A percentile compares a stretch with the other conserved stretches of the same genome.
These are phyloP conservation scores for Ceratotherium simum DNA, from an alignment of 2,113 vertebrate genomes.

Conservation along the genomic window DNA sequence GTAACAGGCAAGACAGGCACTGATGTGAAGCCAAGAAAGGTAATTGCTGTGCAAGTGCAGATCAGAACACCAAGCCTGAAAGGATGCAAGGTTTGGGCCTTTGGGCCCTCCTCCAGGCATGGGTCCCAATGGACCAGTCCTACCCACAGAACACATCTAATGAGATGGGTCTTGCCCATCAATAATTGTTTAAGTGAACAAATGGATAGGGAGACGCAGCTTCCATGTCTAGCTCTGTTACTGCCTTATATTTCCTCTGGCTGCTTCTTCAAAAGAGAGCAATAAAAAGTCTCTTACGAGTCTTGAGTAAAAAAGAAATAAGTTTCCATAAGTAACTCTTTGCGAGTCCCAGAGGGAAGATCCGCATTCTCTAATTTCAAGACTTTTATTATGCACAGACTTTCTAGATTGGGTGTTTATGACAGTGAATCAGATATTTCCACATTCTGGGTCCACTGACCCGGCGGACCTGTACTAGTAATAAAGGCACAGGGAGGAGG, in stretches of 20 bases:
- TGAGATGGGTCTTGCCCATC: constrained; percentile 59
- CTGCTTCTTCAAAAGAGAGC: constrained; percentile 51
- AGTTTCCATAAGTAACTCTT: constrained; percentile 44
- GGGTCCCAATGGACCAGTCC: constrained; percentile 6
- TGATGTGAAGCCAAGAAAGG: constrained; percentile 25
- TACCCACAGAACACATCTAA: constrained; percentile 63
- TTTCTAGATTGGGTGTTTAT: background rate
- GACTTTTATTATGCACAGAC: background rate
- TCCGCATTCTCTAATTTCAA: background rate
- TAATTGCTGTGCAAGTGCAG: constrained; percentile 2
- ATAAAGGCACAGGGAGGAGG: background rate
- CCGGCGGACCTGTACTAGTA: background rate
- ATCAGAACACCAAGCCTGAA: background rate
- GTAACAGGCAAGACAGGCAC: background rate
- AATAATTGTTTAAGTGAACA: constrained; percentile 77
- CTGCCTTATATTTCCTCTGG: constrained; percentile 21
- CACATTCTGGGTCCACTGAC: background rate
- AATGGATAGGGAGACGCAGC: constrained; percentile 33
- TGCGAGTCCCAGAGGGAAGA: background rate
- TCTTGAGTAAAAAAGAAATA: constrained; percentile 58
- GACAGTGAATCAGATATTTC: background rate
- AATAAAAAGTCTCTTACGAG: constrained; percentile 48
- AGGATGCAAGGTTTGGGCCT: background rate
- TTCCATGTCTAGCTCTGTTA: background rate
- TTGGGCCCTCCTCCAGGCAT: constrained; percentile 56